Evolutionary conservation across 2,888 invertebrate genomes (phyloP), one percentile per base, ranked within the genome.

Genomic region (Hydrotaea cyrtoneurina): DNA sequence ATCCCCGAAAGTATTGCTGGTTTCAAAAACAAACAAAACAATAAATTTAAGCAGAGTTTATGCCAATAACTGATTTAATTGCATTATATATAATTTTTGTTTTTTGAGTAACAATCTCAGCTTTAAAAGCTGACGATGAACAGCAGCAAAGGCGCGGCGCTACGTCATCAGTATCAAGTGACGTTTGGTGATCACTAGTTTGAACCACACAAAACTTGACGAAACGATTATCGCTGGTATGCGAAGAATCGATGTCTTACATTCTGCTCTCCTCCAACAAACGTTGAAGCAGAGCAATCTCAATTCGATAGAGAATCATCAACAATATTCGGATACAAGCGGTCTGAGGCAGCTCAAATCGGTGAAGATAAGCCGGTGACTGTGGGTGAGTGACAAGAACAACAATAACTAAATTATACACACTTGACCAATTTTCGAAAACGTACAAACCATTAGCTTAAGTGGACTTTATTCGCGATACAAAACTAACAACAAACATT

Each of bases 121-220:
- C 15, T 11, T 2, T 2, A 7, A 31, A 31, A 4, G 31, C 31
- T 31, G 31, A 7, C 31, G 36, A 59, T 59, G 26, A 59, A 15
- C 26, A 57, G 1, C 26, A 26, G 2, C 55, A 10, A 21, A 26
- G 26, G 31, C n/a, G n/a, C n/a, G n/a, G n/a, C n/a, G n/a, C 39
- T 36, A 66, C 57, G 59, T 73, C 73, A 57, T 71, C 17, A n/a
- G 57, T 73, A 66, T 19, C 39, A 19, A 73, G 36, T 21, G 57
- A 57, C 66, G 66, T 43, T 57, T 59, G 59, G 73, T 74, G 43
- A 57, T 39, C 73, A 39, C 73, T 10, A 19, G 73, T 57, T 74
- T 15, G 13, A 74, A 74, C 73, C 43, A 59, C 55, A 26, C 36
- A 31, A n/a, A 73, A 55, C 57, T 26, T 26, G 26, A 43, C 21